These are phyloP conservation scores for Acanthosoma haemorrhoidale DNA, from an alignment of 2,888 invertebrate species.

Conservation along the genomic window DNA sequence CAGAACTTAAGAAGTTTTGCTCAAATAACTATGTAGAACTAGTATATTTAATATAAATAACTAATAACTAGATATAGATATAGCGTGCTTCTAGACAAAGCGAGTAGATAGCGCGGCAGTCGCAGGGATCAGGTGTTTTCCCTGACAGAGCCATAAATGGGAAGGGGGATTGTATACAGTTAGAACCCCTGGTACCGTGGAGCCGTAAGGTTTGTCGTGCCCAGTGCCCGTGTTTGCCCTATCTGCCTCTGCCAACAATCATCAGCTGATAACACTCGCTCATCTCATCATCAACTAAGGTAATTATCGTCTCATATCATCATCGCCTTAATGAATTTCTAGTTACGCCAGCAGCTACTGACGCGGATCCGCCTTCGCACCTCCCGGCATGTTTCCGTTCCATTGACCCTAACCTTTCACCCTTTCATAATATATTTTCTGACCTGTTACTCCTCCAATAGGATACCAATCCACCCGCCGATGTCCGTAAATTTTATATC, in stretches of 20 bases:
- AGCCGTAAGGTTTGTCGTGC: not conserved
- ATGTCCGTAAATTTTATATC: no score
- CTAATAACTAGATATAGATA: no score
- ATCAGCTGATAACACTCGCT: slow-evolving; percentile 1
- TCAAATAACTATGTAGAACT: no score
- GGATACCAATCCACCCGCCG: no score
- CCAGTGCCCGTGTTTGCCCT: not conserved
- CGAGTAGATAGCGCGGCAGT: slow-evolving; percentile 7
- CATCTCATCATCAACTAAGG: not conserved
- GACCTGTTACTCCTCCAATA: not conserved
- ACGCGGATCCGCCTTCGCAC: not conserved
- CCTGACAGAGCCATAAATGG: slow-evolving; percentile 8
- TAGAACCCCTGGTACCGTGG: not conserved
- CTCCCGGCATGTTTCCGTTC: not conserved
- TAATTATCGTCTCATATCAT: no score
- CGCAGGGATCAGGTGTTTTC: slow-evolving; percentile 9
- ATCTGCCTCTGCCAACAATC: not conserved
- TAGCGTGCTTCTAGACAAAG: no score
- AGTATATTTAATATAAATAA: no score
- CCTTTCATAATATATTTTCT: not conserved
- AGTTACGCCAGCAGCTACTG: not conserved
- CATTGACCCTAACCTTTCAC: slow-evolving; percentile 14
- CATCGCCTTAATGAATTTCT: not conserved
- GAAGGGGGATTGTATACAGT: slow-evolving; percentile 2
- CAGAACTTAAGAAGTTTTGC: no score